Evolutionary conservation across 1,140 invertebrate species (phyloP).

Genomic region (Acromyrmex heyeri): DNA sequence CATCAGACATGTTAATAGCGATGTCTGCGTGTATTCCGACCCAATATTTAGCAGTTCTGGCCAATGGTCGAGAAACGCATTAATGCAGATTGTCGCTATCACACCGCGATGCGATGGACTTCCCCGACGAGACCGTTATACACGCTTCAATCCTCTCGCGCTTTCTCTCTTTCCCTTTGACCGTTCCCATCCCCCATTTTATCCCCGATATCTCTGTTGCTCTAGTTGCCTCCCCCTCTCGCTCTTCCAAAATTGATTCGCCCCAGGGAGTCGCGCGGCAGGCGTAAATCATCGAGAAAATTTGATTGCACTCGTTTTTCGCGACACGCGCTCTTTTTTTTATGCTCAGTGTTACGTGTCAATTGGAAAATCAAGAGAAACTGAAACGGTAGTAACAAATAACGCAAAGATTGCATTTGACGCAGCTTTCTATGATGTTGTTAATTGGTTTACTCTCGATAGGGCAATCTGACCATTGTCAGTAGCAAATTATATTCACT

Average conservation of each 20-base stretch:
- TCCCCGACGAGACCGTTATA: slow-evolving; percentile 47
- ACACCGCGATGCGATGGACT: slow-evolving; percentile 23
- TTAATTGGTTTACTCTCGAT: slow-evolving; percentile 51
- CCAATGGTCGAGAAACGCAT: slow-evolving; percentile 72
- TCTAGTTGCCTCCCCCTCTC: slow-evolving; percentile 23
- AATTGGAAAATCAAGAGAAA: slow-evolving; percentile 61
- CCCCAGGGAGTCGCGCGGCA: slow-evolving; percentile 54
- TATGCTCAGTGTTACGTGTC: slow-evolving; percentile 53
- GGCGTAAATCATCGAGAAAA: slow-evolving; percentile 63
- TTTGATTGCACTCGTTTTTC: slow-evolving; percentile 64
- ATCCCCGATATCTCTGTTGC: slow-evolving; percentile 6
- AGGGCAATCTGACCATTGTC: slow-evolving; percentile 9
- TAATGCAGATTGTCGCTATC: slow-evolving; percentile 75
- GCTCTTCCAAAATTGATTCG: slow-evolving; percentile 61
- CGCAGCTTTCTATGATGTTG: slow-evolving; percentile 46
- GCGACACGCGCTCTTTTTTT: slow-evolving; percentile 60
- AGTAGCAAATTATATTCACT: slow-evolving; percentile 9
- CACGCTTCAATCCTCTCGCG: slow-evolving; percentile 51
- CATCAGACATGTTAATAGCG: slow-evolving; percentile 75
- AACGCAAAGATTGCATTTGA: slow-evolving; percentile 56
- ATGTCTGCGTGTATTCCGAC: slow-evolving; percentile 59
- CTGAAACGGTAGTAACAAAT: slow-evolving; percentile 58
- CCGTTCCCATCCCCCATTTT: background rate
- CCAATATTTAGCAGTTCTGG: slow-evolving; percentile 75
- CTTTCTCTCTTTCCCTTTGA: slow-evolving; percentile 27